Base-by-base conservation (phyloP, 2,888 invertebrate genomes). In the Andrena camellia region DNA sequence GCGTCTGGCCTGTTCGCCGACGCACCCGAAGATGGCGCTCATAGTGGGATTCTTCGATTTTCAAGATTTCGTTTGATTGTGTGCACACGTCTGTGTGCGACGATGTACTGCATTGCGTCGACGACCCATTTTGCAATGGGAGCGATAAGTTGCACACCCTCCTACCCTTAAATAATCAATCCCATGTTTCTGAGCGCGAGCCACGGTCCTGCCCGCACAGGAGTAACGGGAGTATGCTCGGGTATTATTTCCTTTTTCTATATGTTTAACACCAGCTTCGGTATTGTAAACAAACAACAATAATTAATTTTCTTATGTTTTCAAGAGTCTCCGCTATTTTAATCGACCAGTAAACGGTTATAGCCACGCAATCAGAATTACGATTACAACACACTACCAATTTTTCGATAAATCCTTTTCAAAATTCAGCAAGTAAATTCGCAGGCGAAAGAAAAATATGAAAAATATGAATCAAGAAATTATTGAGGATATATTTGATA, bases 31-130 rank as follows among this genome's bases (percentile, higher is more conserved):
- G 88, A 88, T 89, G 88, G 88, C 88, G 87, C 81, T 80, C 78
- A 54, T 33, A 69, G 79, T 81, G 72, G 73, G 78, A 86, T 90
- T 84, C 83, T 90, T 90, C 89, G 89, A 90, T 90, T 88, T 90
- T 87, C 86, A 90, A 87, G 88, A 89, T 88, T 89, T 78, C 67
- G 62, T 75, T 72, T 79, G 59, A 72, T 54, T 66, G 73, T 67
- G 67, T 63, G 48, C 29, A 60, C 54, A 64, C 52, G 29, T 70
- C 75, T 42, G 63, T 76, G 76, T 74, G 76, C 72, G 80, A 84
- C 87, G 86, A 88, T 86, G 86, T 89, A 91, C 92, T 89, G 92
- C 92, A 92, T 91, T 92, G 92, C 92, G 92, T 92, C 92, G 92
- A 82, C 92, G 92, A 92, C 92, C 92, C 90, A 92, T 92, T 92